phyloP scores from a whole-genome alignment of 2,797 vertebrate species.

The Sciaenops ocellatus region DNA sequence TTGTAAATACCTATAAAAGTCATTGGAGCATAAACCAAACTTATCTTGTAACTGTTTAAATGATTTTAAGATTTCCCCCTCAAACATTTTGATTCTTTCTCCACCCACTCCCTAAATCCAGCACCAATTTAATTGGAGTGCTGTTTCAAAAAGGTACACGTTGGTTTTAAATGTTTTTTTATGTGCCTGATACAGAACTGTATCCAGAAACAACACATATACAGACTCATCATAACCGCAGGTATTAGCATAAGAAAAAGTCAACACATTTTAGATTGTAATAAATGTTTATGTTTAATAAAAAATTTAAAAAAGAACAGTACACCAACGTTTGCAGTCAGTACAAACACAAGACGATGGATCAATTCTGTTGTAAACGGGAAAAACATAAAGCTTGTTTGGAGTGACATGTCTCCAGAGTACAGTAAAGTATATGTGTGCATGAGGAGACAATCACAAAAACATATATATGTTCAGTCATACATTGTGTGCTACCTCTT shows the following conservation, averaged over 20 bases:
- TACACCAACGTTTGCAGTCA: neutral
- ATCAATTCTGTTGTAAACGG: neutral
- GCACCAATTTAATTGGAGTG: no score
- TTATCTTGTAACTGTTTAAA: no score
- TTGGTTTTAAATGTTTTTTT: neutral
- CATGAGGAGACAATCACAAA: neutral
- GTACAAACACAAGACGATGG: conserved; percentile 6
- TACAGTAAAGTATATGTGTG: neutral
- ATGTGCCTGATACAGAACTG: neutral
- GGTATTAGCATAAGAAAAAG: neutral
- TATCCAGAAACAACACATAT: neutral
- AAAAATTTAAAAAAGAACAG: neutral
- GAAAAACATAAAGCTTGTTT: conserved; percentile 19
- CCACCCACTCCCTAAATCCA: no score
- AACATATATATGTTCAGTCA: neutral
- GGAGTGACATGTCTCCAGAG: neutral
- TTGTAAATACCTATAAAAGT: no score
- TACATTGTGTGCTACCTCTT: neutral
- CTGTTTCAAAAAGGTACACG: neutral
- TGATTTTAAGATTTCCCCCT: no score
- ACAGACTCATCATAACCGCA: neutral
- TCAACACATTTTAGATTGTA: neutral
- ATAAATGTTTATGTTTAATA: conserved; percentile 15
- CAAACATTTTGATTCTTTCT: no score
- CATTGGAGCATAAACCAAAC: no score